Base-by-base conservation (phyloP, 1,140 invertebrate species). In the Ephestia elutella region DNA sequence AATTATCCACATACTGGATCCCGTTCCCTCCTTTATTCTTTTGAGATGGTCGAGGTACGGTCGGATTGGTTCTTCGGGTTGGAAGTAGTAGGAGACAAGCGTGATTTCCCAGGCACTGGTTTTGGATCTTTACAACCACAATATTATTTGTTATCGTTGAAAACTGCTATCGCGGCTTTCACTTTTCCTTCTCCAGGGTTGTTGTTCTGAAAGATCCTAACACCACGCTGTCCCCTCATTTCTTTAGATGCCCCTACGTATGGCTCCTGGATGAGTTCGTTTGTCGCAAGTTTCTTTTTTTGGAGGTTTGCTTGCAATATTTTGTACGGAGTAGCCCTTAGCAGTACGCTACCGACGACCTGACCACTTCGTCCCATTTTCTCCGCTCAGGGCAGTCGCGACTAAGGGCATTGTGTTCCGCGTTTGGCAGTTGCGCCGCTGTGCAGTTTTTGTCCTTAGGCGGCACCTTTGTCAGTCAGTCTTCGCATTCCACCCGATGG, bases 221-320 rank as follows among this genome's bases (percentile, higher is more conserved):
- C 19, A 8, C 13, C 59, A n/a, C 59, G 8, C 13, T 18, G 11
- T 55, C 10, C 13, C 19, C 19, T 48, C 53, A 60, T 49, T 1
- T 9, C 7, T 8, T 35, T 15, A 2, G 13, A 20, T 49, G 2
- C n/a, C 2, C 53, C 57, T 17, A 63, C 57, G 19, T 63, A 63
- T 0, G 62, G 62, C 15, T 63, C 62, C 38, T 64, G 57, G 15
- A 60, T 1, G 55, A 55, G 54, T 18, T 55, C 54, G 3, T 55
- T 9, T 11, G 54, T 55, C 2, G 54, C 54, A 1, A 35, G n/a
- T 15, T 35, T 55, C 1, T 17, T 18, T 15, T 13, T 49, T 15
- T 49, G 48, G 0, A 32, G 54, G 28, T 55, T 55, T 5, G 54
- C 30, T 18, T 55, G 54, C 7, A 5, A 2, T 17, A 30, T 2